These are phyloP conservation scores for Telmatochromis sp. DNA, from an alignment of 2,113 vertebrate species.

Conservation along the genomic window DNA sequence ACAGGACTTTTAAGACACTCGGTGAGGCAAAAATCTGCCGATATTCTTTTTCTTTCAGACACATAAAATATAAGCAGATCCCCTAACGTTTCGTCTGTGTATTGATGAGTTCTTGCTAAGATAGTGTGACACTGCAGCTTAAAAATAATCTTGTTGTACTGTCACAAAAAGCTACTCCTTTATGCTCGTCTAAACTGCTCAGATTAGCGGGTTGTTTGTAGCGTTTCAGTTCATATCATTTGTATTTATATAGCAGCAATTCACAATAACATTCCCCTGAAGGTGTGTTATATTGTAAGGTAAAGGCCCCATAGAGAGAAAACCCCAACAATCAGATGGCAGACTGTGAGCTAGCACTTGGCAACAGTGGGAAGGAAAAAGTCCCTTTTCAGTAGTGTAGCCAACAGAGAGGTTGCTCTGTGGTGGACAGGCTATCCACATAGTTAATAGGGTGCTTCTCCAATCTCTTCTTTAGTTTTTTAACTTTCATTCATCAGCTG, in stretches of 20 bases:
- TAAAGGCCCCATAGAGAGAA: background rate
- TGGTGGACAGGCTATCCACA: background rate
- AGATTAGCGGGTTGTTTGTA: background rate
- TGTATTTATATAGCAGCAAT: background rate
- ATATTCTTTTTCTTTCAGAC: background rate
- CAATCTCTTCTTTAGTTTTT: background rate
- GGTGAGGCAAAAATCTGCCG: background rate
- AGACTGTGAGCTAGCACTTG: background rate
- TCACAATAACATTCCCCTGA: background rate
- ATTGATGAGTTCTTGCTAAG: background rate
- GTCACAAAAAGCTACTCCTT: background rate
- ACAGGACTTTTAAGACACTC: background rate
- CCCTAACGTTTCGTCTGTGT: background rate
- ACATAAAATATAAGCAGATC: background rate
- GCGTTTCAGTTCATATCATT: background rate
- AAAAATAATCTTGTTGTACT: background rate
- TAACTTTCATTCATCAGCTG: background rate
- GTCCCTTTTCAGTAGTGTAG: background rate
- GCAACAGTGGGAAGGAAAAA: background rate
- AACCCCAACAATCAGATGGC: background rate
- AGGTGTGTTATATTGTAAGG: background rate
- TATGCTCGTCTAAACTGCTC: background rate
- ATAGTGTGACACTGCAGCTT: background rate
- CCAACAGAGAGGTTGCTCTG: background rate
- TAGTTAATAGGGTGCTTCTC: background rate